These are phyloP conservation scores for Melanotaenia trifasciata DNA, from an alignment of 2,797 vertebrate species.

Conservation along the genomic window DNA sequence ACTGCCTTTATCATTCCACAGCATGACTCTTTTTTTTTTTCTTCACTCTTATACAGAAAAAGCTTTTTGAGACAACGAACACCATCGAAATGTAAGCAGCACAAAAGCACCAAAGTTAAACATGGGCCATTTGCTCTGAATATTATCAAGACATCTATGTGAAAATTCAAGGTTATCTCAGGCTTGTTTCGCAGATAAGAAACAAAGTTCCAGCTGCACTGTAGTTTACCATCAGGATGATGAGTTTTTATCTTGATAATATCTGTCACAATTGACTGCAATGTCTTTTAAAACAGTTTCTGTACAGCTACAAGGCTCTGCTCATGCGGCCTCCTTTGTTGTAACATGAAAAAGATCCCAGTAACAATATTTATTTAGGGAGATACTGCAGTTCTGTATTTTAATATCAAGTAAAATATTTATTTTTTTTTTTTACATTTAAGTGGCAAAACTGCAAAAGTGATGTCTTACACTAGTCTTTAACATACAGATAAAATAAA, in stretches of 20 bases:
- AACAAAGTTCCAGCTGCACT: slow-evolving; percentile 15
- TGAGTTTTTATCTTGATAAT: slow-evolving; percentile 55
- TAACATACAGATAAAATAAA: slow-evolving; percentile 51
- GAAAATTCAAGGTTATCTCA: slow-evolving; percentile 40
- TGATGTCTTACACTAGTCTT: slow-evolving; percentile 65
- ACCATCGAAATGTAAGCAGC: slow-evolving; percentile 74
- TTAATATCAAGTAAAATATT: slow-evolving; percentile 66
- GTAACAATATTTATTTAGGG: slow-evolving; percentile 50
- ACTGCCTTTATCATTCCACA: slow-evolving; percentile 76
- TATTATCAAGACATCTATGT: slow-evolving; percentile 61
- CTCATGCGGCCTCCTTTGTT: slow-evolving; percentile 64
- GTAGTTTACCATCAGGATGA: slow-evolving; percentile 42
- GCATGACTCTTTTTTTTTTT: slow-evolving; percentile 52
- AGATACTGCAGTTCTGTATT: slow-evolving; percentile 51
- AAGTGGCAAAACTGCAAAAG: slow-evolving; percentile 70
- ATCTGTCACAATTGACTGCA: slow-evolving; percentile 51
- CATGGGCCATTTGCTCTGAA: slow-evolving; percentile 53
- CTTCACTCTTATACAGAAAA: slow-evolving; percentile 42
- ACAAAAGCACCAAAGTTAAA: slow-evolving; percentile 75
- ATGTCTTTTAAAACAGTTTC: slow-evolving; percentile 47
- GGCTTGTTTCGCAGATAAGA: slow-evolving; percentile 37
- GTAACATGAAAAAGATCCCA: slow-evolving; percentile 53
- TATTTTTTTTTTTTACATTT: slow-evolving; percentile 55
- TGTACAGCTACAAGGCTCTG: slow-evolving; percentile 71
- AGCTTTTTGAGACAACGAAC: slow-evolving; percentile 65